These are phyloP conservation scores for Lytechinus variegatus DNA, from an alignment of 35 echinoderm and acorn worm species.

Conservation along the genomic window DNA sequence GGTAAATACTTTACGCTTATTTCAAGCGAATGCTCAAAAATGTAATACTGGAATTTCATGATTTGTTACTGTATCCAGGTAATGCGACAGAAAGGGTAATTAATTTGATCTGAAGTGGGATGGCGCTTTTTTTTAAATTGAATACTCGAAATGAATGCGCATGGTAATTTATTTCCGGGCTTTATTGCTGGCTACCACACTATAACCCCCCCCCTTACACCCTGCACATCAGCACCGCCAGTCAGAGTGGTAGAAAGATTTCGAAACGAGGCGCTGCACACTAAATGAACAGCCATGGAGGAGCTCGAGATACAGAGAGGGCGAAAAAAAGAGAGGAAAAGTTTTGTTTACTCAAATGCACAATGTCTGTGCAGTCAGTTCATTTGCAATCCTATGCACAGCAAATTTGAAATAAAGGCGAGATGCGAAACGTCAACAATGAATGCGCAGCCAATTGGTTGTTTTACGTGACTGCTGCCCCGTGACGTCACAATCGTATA, in stretches of 20 bases:
- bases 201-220: not conserved
- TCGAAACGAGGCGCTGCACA: not conserved
- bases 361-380: conserved; percentile 23
- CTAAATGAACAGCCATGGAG: not conserved
- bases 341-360: conserved; percentile 25
- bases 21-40: not conserved
- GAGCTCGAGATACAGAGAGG: not conserved
- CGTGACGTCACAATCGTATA: not conserved
- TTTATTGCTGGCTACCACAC: not conserved
- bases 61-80: not conserved
- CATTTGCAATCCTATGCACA: conserved; percentile 32
- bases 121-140: not conserved
- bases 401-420: conserved; percentile 39
- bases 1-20: not conserved
- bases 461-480: conserved; percentile 29
- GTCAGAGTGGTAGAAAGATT: not conserved
- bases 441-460: conserved; percentile 1
- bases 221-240: not conserved
- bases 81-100: not conserved
- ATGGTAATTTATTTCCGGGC: not conserved
- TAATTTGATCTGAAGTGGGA: not conserved
- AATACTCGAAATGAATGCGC: not conserved
- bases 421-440: conserved; percentile 24
- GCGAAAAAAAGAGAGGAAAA: not conserved
- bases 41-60: not conserved